Percentiles rank a stretch among this genome's conserved stretches.
Evolutionary conservation across 2,888 invertebrate genomes (phyloP).

Genomic region (Dusona sp.): DNA sequence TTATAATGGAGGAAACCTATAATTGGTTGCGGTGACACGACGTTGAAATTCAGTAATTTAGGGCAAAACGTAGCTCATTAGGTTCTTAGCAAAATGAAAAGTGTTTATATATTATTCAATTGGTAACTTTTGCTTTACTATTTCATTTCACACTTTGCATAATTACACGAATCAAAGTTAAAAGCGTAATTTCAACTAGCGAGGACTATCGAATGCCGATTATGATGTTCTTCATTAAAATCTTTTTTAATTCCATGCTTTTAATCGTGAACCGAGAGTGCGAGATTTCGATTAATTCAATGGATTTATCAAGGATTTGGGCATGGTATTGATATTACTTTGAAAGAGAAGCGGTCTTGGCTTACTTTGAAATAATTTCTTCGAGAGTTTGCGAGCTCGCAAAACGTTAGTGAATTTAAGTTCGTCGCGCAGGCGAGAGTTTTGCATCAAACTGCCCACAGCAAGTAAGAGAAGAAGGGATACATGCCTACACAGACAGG

Average conservation of each 20-base stretch:
- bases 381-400: slow-evolving; percentile 2
- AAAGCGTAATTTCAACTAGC: background rate
- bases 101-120: background rate
- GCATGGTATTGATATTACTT: slow-evolving; percentile 22
- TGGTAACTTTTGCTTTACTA: background rate
- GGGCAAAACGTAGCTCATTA: background rate
- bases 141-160: background rate
- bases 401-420: slow-evolving; percentile 22
- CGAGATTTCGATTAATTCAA: background rate
- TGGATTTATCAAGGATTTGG: background rate
- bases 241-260: background rate
- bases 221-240: background rate
- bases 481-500: too few relatives aligned
- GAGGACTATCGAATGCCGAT: background rate
- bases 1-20: slow-evolving; percentile 11
- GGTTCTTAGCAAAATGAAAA: background rate
- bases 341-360: slow-evolving; percentile 1
- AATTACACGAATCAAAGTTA: background rate
- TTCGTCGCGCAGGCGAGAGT: slow-evolving; percentile 8
- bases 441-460: slow-evolving; percentile 27
- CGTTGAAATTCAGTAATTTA: background rate
- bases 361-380: slow-evolving; percentile 55
- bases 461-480: background rate
- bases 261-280: background rate
- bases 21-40: background rate